Percentiles rank a stretch among this genome's conserved stretches.
phyloP scores from a whole-genome alignment of 2,888 invertebrate genomes.

The Aelia acuminata region DNA sequence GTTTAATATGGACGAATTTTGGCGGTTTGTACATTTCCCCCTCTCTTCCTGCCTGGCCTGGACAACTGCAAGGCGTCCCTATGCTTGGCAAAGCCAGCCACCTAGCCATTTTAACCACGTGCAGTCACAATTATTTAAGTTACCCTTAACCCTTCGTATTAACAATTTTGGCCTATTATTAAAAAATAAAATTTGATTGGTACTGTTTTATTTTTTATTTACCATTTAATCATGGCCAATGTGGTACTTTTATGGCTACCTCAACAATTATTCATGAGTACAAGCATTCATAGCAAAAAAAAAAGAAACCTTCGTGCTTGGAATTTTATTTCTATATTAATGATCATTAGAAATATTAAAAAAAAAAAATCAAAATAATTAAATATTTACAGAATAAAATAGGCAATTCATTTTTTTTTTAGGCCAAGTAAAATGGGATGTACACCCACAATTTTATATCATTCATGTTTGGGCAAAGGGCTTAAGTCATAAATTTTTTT shows the following conservation, averaged over 20 bases:
- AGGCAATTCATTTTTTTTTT: no score
- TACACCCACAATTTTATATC: no score
- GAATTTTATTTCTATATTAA: no score
- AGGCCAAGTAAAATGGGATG: no score
- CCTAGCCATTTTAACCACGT: conserved; percentile 21
- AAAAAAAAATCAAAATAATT: no score
- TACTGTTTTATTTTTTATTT: neutral
- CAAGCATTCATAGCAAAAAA: neutral
- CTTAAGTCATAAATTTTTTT: no score
- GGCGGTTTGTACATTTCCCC: neutral
- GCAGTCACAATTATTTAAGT: neutral
- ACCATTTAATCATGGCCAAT: neutral
- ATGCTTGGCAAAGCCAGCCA: conserved; percentile 9
- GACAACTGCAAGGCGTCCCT: conserved; percentile 41
- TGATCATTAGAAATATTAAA: no score
- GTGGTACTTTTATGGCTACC: neutral
- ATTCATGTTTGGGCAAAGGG: no score
- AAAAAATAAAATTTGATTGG: neutral
- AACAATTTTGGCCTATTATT: neutral
- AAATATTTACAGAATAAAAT: no score
- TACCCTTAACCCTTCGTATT: neutral
- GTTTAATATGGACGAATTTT: conserved; percentile 3
- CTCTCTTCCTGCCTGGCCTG: neutral
- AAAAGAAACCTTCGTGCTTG: no score
- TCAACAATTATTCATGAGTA: neutral